These are phyloP conservation scores for Mellilla xanthometata DNA, from an alignment of 2,888 invertebrate genomes.

Conservation along the genomic window DNA sequence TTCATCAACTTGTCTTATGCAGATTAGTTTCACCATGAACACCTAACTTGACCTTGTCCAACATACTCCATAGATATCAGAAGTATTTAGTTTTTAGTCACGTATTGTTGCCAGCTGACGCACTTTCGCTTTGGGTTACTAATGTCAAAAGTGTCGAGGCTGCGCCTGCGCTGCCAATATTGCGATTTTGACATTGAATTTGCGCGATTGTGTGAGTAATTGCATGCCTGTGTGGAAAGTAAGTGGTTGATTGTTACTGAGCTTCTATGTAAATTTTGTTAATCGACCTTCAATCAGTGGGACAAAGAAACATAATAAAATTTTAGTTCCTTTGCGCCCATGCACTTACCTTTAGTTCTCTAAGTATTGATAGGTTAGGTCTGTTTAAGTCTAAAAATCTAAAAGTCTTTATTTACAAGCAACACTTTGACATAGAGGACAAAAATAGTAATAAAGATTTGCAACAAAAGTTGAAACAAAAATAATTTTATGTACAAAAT, in stretches of 20 bases:
- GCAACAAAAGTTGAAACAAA: too few relatives aligned
- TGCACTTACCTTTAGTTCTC: too few relatives aligned
- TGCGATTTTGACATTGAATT: slow-evolving; percentile 52
- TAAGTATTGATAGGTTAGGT: too few relatives aligned
- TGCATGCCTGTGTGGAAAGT: slow-evolving; percentile 14
- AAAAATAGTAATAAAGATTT: too few relatives aligned
- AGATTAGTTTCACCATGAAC: slow-evolving; percentile 31
- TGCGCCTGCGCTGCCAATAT: slow-evolving; percentile 31
- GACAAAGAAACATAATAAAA: too few relatives aligned
- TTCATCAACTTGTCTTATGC: slow-evolving; percentile 40
- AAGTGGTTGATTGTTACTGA: slow-evolving; percentile 7
- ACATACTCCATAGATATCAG: slow-evolving; percentile 44
- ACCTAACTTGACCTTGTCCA: slow-evolving; percentile 56
- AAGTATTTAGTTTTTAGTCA: slow-evolving; percentile 50
- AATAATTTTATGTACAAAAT: too few relatives aligned
- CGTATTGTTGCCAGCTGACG: slow-evolving; percentile 47
- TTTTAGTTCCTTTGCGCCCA: too few relatives aligned
- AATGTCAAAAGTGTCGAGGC: slow-evolving; percentile 50
- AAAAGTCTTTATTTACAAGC: too few relatives aligned
- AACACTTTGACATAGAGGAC: too few relatives aligned
- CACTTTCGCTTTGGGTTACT: slow-evolving; percentile 53
- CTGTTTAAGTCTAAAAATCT: too few relatives aligned
- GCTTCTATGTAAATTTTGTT: neutral
- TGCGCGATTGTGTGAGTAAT: slow-evolving; percentile 26
- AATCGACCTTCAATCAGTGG: neutral